Evolutionary conservation across 2,888 invertebrate species (phyloP).

Genomic region (Exocentrus adspersus): DNA sequence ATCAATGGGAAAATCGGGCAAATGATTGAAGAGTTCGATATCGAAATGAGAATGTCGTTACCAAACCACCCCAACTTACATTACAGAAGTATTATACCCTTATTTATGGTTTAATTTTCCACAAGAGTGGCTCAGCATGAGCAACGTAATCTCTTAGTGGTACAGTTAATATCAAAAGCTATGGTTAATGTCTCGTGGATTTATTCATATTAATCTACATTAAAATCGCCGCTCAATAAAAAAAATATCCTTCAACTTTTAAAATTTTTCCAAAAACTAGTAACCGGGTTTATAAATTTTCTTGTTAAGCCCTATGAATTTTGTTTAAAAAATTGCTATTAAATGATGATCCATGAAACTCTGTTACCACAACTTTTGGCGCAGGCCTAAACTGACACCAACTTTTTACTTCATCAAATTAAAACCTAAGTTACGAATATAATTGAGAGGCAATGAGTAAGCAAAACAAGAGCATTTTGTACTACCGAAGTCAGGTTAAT

Average conservation of each 20-base stretch:
- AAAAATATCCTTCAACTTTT: too few relatives aligned
- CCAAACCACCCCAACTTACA: conserved; percentile 22
- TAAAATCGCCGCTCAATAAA: too few relatives aligned
- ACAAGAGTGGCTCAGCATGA: conserved; percentile 18
- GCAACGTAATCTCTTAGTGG: neutral
- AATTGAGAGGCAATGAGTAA: neutral
- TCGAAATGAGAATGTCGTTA: conserved; percentile 17
- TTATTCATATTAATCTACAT: neutral
- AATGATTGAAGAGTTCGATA: conserved; percentile 23
- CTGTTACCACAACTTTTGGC: too few relatives aligned
- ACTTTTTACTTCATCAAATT: too few relatives aligned
- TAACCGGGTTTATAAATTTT: too few relatives aligned
- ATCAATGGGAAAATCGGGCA: neutral
- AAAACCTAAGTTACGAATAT: too few relatives aligned
- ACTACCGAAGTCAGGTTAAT: neutral
- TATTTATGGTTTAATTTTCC: conserved; percentile 38
- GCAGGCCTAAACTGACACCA: too few relatives aligned
- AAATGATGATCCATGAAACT: too few relatives aligned
- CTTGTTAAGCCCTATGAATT: too few relatives aligned
- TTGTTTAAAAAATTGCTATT: too few relatives aligned
- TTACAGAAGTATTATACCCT: conserved; percentile 28
- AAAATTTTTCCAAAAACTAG: too few relatives aligned
- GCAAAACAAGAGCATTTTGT: neutral
- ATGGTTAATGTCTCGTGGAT: too few relatives aligned
- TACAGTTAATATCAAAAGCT: conserved; percentile 13